Percentiles rank a stretch among this genome's conserved stretches.
Conservation (phyloP, 2,113 vertebrate genomes). For the Eidolon helvum region DNA sequence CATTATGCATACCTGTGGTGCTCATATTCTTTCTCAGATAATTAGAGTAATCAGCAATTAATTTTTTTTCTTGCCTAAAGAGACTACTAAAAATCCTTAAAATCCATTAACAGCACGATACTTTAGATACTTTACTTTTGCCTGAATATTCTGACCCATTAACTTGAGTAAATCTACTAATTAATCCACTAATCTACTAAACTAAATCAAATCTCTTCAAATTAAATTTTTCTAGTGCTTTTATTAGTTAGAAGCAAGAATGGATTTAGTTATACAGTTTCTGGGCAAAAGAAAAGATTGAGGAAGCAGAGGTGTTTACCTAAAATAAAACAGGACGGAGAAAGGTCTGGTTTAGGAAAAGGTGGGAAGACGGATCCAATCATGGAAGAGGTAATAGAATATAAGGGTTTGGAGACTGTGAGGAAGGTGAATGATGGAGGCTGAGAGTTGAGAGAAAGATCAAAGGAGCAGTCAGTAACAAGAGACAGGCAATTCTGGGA, state of each 20-base stretch:
- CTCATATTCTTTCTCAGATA: background rate
- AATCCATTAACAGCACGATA: background rate
- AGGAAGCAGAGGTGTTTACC: background rate
- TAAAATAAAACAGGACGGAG: background rate
- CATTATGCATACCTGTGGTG: background rate
- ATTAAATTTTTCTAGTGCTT: background rate
- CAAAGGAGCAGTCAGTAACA: background rate
- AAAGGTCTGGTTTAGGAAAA: background rate
- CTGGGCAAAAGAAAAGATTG: background rate
- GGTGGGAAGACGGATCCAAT: background rate
- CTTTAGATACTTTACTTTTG: background rate
- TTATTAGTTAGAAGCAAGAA: slow-evolving; percentile 31
- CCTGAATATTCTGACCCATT: background rate
- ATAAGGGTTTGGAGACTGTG: background rate
- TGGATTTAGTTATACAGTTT: background rate
- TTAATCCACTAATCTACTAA: background rate
- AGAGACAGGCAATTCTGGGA: background rate
- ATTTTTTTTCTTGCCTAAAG: slow-evolving; percentile 1
- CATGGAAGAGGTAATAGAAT: background rate
- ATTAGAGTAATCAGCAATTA: background rate
- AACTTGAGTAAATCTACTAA: slow-evolving; percentile 29
- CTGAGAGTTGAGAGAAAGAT: background rate
- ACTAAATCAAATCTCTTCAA: slow-evolving; percentile 28
- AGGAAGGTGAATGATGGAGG: background rate
- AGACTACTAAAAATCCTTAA: slow-evolving; percentile 38